Percentiles rank a stretch among this genome's conserved stretches.
Conservation (phyloP, 2,797 vertebrate species). For the Pteronotus mesoamericanus region DNA sequence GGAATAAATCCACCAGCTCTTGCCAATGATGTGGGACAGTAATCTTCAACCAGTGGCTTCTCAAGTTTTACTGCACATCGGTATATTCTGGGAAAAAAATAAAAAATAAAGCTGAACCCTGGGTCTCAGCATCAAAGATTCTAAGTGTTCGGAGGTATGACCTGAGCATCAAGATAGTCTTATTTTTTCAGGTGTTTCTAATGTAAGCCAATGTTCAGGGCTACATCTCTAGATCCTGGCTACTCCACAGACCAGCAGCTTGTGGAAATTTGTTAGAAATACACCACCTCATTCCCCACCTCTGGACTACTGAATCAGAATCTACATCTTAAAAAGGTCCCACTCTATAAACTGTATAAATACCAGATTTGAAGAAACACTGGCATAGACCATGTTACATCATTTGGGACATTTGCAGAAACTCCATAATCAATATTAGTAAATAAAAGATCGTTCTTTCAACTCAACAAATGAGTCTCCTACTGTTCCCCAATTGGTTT, state of each 20-base stretch:
- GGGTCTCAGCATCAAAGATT: neutral
- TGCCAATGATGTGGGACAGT: conserved; percentile 14
- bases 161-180: neutral
- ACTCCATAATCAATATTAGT: neutral
- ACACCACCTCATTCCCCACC: neutral
- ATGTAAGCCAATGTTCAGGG: neutral
- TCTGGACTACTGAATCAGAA: neutral
- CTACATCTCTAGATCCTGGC: neutral
- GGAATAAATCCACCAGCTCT: conserved; percentile 24
- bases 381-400: neutral
- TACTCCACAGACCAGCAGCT: neutral
- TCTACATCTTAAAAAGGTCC: neutral
- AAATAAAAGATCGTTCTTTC: neutral
- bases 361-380: neutral
- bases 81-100: neutral
- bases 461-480: neutral
- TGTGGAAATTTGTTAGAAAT: neutral
- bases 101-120: neutral
- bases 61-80: neutral
- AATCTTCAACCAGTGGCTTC: conserved; percentile 11
- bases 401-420: neutral
- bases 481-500: neutral
- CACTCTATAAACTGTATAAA: neutral
- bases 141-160: neutral
- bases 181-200: neutral